Conservation (phyloP, 1,140 invertebrate species). For the Potamilus streckersoni region DNA sequence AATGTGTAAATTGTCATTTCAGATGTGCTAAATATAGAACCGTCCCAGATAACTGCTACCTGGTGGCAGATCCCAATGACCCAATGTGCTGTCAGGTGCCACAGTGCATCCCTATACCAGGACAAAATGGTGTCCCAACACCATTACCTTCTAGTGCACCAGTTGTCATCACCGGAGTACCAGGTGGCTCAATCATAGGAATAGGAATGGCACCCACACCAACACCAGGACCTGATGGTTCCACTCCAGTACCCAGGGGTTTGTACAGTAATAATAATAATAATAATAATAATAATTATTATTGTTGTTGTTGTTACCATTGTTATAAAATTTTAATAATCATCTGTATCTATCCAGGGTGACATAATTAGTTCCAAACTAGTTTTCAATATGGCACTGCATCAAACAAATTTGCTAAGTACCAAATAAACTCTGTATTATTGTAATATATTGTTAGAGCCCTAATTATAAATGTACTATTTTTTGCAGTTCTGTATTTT, state of each 20-base stretch:
- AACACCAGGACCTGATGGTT: conserved; percentile 9
- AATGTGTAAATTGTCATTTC: not conserved
- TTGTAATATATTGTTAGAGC: no score
- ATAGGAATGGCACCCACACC: conserved; percentile 18
- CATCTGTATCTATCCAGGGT: no score
- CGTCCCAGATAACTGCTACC: conserved; percentile 40
- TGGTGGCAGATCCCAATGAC: conserved; percentile 50
- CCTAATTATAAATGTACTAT: no score
- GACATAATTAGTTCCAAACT: no score
- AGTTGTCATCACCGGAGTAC: conserved; percentile 34
- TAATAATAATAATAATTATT: no score
- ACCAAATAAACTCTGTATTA: no score
- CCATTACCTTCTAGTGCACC: conserved; percentile 6
- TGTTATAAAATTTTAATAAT: no score
- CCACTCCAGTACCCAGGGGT: conserved; percentile 22
- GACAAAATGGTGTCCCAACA: conserved; percentile 39
- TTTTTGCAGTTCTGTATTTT: no score
- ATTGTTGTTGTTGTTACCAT: no score
- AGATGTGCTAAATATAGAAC: conserved; percentile 50
- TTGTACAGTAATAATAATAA: not conserved
- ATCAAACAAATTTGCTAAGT: no score
- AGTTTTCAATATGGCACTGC: no score
- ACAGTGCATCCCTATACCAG: conserved; percentile 45
- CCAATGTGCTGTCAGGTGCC: conserved; percentile 49
- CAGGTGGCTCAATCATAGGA: conserved; percentile 38